These are phyloP conservation scores for Cryptosula pallasiana DNA, from an alignment of 2,888 invertebrate species.

Conservation along the genomic window DNA sequence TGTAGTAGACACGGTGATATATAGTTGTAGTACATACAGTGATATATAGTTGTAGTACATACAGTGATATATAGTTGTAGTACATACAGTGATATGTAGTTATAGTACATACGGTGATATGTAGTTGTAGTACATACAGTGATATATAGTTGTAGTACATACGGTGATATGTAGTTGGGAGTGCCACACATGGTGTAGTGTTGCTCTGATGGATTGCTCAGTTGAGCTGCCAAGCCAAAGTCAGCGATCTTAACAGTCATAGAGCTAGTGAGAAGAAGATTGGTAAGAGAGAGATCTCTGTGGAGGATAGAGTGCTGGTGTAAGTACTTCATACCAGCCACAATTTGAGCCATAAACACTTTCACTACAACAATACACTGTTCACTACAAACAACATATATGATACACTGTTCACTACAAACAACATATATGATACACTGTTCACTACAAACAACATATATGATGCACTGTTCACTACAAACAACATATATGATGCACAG, in stretches of 20 bases:
- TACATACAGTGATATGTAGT: not conserved
- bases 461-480: too few relatives aligned
- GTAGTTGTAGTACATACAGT: too few relatives aligned
- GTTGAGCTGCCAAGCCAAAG: constrained; percentile 83
- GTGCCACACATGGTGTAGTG: constrained; percentile 92
- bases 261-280: constrained; percentile 74
- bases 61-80: not conserved
- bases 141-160: constrained; percentile 57
- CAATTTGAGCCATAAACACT: constrained; percentile 63
- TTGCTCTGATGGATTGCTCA: constrained; percentile 76
- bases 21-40: too few relatives aligned
- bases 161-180: constrained; percentile 88
- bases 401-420: too few relatives aligned
- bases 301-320: constrained; percentile 84
- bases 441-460: too few relatives aligned
- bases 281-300: constrained; percentile 79
- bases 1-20: too few relatives aligned
- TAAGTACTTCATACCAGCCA: constrained; percentile 79
- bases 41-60: too few relatives aligned
- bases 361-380: constrained; percentile 28
- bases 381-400: too few relatives aligned
- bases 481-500: too few relatives aligned
- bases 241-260: constrained; percentile 87
- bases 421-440: too few relatives aligned
- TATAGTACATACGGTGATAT: not conserved